These are phyloP conservation scores for Sibirionetta formosa DNA, from an alignment of 2,797 vertebrate genomes.

Conservation along the genomic window DNA sequence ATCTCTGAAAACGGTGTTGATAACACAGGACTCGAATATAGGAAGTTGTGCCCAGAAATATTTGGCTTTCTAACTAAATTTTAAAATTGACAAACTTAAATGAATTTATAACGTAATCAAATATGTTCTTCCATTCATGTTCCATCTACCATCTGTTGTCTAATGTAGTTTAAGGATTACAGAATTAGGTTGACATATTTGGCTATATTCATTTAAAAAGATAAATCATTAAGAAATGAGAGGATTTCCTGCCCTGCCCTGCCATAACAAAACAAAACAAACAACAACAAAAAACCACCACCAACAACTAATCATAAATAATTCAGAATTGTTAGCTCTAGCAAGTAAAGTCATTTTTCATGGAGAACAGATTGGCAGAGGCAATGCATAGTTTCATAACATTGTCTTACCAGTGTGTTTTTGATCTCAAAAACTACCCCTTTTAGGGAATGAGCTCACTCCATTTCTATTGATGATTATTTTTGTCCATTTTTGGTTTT, in stretches of 20 bases:
- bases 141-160: background rate
- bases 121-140: background rate
- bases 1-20: background rate
- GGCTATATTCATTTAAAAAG: background rate
- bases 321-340: background rate
- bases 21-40: background rate
- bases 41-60: background rate
- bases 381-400: background rate
- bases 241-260: background rate
- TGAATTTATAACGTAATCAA: background rate
- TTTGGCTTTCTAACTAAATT: background rate
- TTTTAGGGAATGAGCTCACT: background rate
- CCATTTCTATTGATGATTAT: background rate
- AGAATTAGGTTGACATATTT: background rate
- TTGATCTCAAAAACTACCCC: background rate
- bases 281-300: background rate
- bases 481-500: background rate
- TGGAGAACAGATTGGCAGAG: background rate
- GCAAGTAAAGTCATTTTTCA: background rate
- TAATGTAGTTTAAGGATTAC: background rate
- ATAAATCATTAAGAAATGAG: background rate
- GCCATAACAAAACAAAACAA: no score
- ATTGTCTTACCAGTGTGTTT: background rate
- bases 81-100: background rate
- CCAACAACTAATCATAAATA: background rate